Conservation (phyloP, 2,797 vertebrate species). For the Enteromius argenteus region DNA sequence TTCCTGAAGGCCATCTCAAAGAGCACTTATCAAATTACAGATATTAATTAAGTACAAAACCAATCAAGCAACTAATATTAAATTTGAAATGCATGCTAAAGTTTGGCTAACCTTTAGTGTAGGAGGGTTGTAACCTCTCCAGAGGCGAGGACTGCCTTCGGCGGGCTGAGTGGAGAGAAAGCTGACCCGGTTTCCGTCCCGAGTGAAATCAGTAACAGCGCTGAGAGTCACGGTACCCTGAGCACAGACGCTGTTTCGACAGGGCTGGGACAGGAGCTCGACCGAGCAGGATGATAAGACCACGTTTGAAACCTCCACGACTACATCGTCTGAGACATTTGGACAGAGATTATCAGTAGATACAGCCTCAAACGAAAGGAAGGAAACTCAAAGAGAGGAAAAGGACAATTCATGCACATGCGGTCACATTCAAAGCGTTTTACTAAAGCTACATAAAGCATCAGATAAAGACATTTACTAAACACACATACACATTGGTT, state of each 20-base stretch:
- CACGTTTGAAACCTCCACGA: conserved; percentile 70
- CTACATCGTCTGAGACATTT: conserved; percentile 69
- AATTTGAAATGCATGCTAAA: neutral
- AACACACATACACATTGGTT: neutral
- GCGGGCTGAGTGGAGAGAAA: conserved; percentile 62
- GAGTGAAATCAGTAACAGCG: conserved; percentile 80
- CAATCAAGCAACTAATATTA: conserved; percentile 15
- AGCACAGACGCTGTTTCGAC: conserved; percentile 72
- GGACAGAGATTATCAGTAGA: neutral
- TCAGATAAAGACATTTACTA: neutral
- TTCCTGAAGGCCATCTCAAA: neutral
- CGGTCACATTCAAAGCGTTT: neutral
- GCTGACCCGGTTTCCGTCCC: conserved; percentile 75
- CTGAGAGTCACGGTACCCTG: conserved; percentile 70
- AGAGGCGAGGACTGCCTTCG: conserved; percentile 68
- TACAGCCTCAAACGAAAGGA: neutral
- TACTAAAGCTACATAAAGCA: neutral
- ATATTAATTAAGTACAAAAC: conserved; percentile 28
- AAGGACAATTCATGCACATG: neutral
- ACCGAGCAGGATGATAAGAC: conserved; percentile 79
- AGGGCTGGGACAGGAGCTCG: conserved; percentile 69
- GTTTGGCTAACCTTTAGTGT: conserved; percentile 73
- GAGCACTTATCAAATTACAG: neutral
- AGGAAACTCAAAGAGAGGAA: neutral
- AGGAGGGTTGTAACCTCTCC: conserved; percentile 76